Base-by-base conservation (phyloP, 2,888 invertebrate species). In the Archaeoteleia sp. region DNA sequence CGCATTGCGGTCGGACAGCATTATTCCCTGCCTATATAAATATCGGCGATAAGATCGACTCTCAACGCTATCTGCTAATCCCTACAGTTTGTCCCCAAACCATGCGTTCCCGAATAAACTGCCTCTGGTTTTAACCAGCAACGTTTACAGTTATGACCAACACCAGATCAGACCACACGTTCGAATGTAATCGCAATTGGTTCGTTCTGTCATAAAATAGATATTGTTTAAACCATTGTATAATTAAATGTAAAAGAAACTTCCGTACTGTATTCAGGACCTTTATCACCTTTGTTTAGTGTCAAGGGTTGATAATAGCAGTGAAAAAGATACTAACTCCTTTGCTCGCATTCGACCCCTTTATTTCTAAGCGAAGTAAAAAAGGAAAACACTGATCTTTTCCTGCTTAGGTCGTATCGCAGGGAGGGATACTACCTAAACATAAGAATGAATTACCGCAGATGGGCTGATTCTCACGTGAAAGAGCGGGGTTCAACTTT, bases 21-120 rank as follows among this genome's bases (percentile, higher is more conserved):
- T 34, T 17, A 29, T 49, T 48, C 27, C 35, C 34, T 30, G 48
- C 39, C 34, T 12, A 23, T 53, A 43, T 57, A 57, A 48, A 54
- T 58, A 57, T 39, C 51, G 9, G 23, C 23, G 68, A 69, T 69
- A 69, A 69, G 51, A 69, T 69, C 68, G 32, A 37, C 68, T 65
- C 60, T 69, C 60, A 51, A 49, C 63, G 63, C 51, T 69, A 69
- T 69, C 68, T 60, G 60, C 30, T 69, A 69, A 69, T 69, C 51
- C 51, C 51, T 15, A 7, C 39, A 25, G 42, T 62, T 63, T 55
- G 37, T 55, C 48, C 40, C 40, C 30, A 25, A 23, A 55, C 20
- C 20, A 12, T 27, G 60, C 43, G 49, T 40, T 34, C 37, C 43
- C 27, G 40, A 45, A 61, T 67, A 53, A 58, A 63, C 29, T 39